phyloP scores from a whole-genome alignment of 2,113 vertebrate species.

The Puma concolor region DNA sequence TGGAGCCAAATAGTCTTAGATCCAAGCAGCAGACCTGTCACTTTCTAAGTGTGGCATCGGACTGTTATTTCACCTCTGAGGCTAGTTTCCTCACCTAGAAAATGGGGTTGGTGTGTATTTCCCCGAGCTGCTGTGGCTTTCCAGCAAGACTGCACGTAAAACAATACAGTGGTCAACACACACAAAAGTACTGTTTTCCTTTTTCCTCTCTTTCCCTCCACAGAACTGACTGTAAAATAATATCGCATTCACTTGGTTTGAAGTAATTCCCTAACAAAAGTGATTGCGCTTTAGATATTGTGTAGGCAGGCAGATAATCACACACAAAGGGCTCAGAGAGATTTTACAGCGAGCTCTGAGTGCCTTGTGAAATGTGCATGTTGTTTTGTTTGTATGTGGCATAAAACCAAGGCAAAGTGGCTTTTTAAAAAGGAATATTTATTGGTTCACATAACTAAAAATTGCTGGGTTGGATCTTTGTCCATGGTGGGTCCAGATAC shows the following conservation, averaged over 20 bases:
- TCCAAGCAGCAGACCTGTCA: neutral
- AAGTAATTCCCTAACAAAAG: constrained; percentile 27
- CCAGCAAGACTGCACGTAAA: neutral
- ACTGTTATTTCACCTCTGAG: neutral
- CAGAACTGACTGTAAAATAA: neutral
- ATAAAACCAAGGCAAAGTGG: constrained; percentile 40
- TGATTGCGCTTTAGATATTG: neutral
- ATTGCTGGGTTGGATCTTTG: constrained; percentile 25
- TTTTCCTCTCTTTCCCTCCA: neutral
- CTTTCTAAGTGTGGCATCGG: neutral
- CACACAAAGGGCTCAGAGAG: neutral
- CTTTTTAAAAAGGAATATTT: constrained; percentile 39
- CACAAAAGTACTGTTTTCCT: neutral
- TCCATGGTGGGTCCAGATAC: neutral
- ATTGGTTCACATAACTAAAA: constrained; percentile 25
- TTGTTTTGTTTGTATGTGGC: constrained; percentile 42
- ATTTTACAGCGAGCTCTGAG: constrained; percentile 42
- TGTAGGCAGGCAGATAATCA: neutral
- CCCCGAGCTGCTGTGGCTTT: neutral
- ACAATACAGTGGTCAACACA: neutral
- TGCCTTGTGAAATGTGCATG: neutral
- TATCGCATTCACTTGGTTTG: neutral
- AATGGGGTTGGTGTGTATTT: neutral
- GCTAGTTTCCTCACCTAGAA: neutral
- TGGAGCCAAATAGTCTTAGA: neutral